phyloP scores from a whole-genome alignment of 1,140 invertebrate genomes.

The Latrodectus geometricus region DNA sequence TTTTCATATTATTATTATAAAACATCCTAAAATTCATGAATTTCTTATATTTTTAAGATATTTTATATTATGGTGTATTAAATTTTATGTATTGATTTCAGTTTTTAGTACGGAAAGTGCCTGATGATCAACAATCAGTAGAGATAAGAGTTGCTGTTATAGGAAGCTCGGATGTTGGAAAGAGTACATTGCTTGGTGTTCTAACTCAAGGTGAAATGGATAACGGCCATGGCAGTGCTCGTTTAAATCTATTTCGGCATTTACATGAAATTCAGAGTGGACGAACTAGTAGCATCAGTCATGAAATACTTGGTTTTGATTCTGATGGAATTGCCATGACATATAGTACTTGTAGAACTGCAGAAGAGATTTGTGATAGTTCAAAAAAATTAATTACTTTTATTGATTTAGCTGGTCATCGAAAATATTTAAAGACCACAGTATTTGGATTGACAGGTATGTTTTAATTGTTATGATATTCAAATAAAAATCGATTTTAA shows the following conservation, averaged over 20 bases:
- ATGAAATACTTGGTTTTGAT: slow-evolving; percentile 96
- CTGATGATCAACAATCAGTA: slow-evolving; percentile 89
- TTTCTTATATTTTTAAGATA: too few relatives aligned
- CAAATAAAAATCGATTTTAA: too few relatives aligned
- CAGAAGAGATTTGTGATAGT: slow-evolving; percentile 93
- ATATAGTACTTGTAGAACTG: slow-evolving; percentile 89
- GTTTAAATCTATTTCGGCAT: slow-evolving; percentile 95
- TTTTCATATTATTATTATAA: too few relatives aligned
- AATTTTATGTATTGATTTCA: slow-evolving; percentile 73
- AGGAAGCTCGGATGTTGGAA: slow-evolving; percentile 93
- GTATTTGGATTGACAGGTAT: slow-evolving; percentile 87
- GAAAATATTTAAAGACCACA: slow-evolving; percentile 95
- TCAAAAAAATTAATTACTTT: slow-evolving; percentile 93
- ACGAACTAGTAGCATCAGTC: slow-evolving; percentile 94
- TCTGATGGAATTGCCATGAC: slow-evolving; percentile 81
- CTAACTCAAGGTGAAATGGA: slow-evolving; percentile 95
- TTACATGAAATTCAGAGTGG: slow-evolving; percentile 97
- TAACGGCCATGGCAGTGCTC: slow-evolving; percentile 92
- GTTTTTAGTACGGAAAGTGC: slow-evolving; percentile 91
- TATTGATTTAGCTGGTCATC: slow-evolving; percentile 95
- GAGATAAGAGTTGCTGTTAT: slow-evolving; percentile 92
- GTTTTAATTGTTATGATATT: not conserved
- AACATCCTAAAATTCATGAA: too few relatives aligned
- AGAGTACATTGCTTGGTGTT: slow-evolving; percentile 93
- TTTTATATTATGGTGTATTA: not conserved